Evolutionary conservation across 2,888 invertebrate genomes (phyloP).

Genomic region (Patella pellucida): DNA sequence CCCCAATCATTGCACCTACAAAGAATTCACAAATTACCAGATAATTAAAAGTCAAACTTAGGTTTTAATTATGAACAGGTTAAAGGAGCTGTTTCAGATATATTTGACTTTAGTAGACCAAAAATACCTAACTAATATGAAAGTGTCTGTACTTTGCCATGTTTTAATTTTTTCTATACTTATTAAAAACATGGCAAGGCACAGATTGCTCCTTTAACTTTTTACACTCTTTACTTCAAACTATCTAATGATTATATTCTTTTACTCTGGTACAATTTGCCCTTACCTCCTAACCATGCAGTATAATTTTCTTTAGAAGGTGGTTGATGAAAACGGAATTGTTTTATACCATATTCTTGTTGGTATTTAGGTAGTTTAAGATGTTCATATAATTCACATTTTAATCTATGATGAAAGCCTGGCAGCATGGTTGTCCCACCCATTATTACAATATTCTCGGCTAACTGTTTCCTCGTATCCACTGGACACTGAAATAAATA

Average conservation of each 20-base stretch:
- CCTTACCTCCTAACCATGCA: conserved; percentile 86
- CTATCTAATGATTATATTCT: too few species aligned
- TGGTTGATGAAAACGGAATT: conserved; percentile 85
- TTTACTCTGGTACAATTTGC: not conserved
- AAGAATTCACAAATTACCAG: conserved; percentile 17
- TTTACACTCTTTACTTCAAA: too few species aligned
- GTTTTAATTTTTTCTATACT: too few species aligned
- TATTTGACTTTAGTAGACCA: too few species aligned
- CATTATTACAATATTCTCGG: conserved; percentile 86
- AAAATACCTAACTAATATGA: too few species aligned
- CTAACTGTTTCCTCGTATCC: conserved; percentile 83
- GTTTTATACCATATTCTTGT: conserved; percentile 76
- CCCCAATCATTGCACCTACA: conserved; percentile 82
- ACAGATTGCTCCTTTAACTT: too few species aligned
- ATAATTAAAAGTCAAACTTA: too few species aligned
- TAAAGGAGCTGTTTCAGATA: too few species aligned
- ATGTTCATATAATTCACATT: conserved; percentile 81
- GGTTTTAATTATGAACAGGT: too few species aligned
- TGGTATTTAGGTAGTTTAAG: conserved; percentile 73
- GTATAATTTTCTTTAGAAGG: conserved; percentile 86
- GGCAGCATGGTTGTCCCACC: conserved; percentile 89
- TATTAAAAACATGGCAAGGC: too few species aligned
- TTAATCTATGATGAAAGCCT: conserved; percentile 86
- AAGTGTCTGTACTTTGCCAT: too few species aligned
- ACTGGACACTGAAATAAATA: conserved; percentile 79